These are phyloP conservation scores for Drosophila helvetica DNA, from an alignment of 2,888 invertebrate genomes.

Conservation along the genomic window DNA sequence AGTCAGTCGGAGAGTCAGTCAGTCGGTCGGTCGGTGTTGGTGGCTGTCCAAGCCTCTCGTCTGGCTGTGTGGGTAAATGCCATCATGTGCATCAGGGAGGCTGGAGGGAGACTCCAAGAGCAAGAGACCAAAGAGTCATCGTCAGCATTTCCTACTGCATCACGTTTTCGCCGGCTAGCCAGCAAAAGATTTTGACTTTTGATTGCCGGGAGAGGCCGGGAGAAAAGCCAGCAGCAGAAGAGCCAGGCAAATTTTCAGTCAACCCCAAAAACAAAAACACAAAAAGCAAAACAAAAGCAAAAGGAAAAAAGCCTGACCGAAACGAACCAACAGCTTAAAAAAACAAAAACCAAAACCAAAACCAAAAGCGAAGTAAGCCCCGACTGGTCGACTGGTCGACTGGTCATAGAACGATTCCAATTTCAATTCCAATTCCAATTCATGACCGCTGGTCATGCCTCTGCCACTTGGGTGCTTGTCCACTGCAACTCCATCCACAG, in stretches of 20 bases:
- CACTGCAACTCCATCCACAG: not conserved
- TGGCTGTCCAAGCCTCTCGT: constrained; percentile 56
- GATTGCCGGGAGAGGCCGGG: constrained; percentile 58
- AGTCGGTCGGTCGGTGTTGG: constrained; percentile 19
- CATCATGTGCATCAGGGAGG: constrained; percentile 51
- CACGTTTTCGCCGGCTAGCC: constrained; percentile 76
- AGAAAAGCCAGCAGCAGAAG: constrained; percentile 32
- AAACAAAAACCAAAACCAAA: constrained; percentile 12
- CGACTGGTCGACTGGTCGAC: constrained; percentile 20
- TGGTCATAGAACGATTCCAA: constrained; percentile 51
- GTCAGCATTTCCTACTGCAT: constrained; percentile 82
- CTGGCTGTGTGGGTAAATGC: constrained; percentile 58
- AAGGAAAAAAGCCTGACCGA: constrained; percentile 3
- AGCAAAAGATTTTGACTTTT: constrained; percentile 78
- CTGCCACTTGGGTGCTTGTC: constrained; percentile 34
- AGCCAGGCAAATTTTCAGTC: constrained; percentile 42
- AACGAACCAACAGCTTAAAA: constrained; percentile 15
- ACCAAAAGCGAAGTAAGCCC: constrained; percentile 31
- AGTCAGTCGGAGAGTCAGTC: constrained; percentile 30
- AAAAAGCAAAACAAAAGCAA: constrained; percentile 12
- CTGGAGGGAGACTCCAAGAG: constrained; percentile 2
- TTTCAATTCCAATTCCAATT: constrained; percentile 48
- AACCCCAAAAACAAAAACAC: constrained; percentile 42
- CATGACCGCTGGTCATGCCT: constrained; percentile 51
- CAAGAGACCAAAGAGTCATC: constrained; percentile 60